Evolutionary conservation across 2,113 vertebrate genomes (phyloP).

Genomic region (Clarias gariepinus): DNA sequence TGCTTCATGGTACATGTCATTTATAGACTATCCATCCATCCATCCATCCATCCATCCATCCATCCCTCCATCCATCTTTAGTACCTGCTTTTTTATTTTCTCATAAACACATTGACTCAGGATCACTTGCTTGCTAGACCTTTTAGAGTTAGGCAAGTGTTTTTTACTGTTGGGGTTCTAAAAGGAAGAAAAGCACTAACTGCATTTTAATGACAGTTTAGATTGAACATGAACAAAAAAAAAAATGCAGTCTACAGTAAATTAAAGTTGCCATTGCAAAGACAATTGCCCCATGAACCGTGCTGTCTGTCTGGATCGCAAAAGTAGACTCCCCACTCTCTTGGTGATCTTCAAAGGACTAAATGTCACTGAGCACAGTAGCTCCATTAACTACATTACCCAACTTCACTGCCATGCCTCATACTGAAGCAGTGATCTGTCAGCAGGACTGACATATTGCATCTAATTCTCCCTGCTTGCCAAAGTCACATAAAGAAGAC

Average conservation of each 20-base stretch:
- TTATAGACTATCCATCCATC: not conserved
- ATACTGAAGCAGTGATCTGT: slow-evolving; percentile 12
- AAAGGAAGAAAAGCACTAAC: not conserved
- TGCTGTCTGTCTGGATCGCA: not conserved
- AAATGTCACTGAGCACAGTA: slow-evolving; percentile 40
- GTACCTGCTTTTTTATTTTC: not conserved
- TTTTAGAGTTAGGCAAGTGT: too few relatives aligned
- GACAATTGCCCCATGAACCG: not conserved
- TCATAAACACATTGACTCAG: not conserved
- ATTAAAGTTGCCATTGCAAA: not conserved
- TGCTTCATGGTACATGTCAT: not conserved
- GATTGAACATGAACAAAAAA: not conserved
- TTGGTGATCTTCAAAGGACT: slow-evolving; percentile 8
- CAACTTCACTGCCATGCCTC: not conserved
- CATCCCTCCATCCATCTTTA: not conserved
- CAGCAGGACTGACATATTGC: slow-evolving; percentile 6
- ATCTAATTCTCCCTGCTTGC: slow-evolving; percentile 14
- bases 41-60: not conserved
- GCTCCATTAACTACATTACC: slow-evolving; percentile 31
- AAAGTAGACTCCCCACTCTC: not conserved
- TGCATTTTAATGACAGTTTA: not conserved
- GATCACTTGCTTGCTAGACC: not conserved
- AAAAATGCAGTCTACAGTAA: slow-evolving; percentile 11
- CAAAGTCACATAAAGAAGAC: slow-evolving; percentile 10
- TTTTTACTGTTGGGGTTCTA: not conserved